Evolutionary conservation across 1,140 invertebrate species (phyloP), one percentile per base, ranked within the genome.

Genomic region (Leptonema lineaticorne): DNA sequence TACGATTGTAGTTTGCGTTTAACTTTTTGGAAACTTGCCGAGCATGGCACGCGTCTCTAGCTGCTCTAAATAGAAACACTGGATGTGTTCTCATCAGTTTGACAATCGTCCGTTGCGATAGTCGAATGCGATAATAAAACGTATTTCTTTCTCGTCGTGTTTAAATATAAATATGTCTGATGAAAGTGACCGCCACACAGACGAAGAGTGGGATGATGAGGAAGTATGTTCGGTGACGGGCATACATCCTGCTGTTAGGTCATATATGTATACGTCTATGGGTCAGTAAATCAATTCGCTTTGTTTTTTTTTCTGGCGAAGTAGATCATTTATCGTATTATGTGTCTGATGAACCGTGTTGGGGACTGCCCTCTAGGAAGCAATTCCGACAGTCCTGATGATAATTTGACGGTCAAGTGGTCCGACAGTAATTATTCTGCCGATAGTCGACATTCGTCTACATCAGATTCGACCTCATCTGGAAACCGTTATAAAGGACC

Each of bases 241-340:
- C 59, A 74, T 78, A 66, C 81, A 79, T 67, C 79, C 81, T 66
- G 79, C 81, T 74, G 77, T 81, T 73, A 79, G 80, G 74, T 82
- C 81, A 75, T 82, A 79, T 72, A 80, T 81, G 78, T 83, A 83
- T 76, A 79, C 79, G 73, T 77, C 79, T 33, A 79, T 82, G 78
- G 81, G 81, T 82, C 77, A 76, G 81, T 72, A 68, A 57, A 16
- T n/a, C 60, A 70, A 59, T 67, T 28, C 71, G 70, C 33, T 24
- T 57, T 24, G 8, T 60, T 41, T 37, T 45, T 62, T 26, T 37
- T 37, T 26, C n/a, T 62, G 11, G 24, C 8, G 24, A n/a, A 28
- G 9, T 28, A 58, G 28, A 28, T 22, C 24, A 18, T 18, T 3
- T 28, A 28, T 5, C 7, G 28, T 26, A 58, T 58, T 41, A 41